Percentiles rank a stretch among this genome's conserved stretches.
Evolutionary conservation across 2,888 invertebrate genomes (phyloP).

Genomic region (Meganola albula): DNA sequence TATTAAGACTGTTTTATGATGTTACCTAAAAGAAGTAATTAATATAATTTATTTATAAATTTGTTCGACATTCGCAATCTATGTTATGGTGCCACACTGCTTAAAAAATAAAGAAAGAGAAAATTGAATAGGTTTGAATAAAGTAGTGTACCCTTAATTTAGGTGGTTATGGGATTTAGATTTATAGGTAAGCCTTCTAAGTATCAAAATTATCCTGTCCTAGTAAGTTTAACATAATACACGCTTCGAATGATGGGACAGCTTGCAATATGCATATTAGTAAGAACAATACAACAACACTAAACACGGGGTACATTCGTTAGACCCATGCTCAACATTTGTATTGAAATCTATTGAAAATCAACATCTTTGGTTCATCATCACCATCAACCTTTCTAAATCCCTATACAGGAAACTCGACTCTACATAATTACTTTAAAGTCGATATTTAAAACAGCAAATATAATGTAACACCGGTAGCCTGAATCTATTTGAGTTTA

Average conservation of each 20-base stretch:
- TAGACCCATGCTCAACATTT: constrained; percentile 30
- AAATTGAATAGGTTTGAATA: too few relatives aligned
- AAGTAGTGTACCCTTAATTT: too few relatives aligned
- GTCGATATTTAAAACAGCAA: constrained; percentile 14
- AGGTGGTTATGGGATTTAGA: too few relatives aligned
- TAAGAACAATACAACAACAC: constrained; percentile 49
- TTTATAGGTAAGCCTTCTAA: too few relatives aligned
- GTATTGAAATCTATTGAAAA: constrained; percentile 35
- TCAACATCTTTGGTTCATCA: constrained; percentile 24
- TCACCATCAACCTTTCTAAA: constrained; percentile 23
- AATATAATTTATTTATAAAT: too few relatives aligned
- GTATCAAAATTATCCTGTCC: constrained; percentile 6
- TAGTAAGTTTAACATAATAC: constrained; percentile 24
- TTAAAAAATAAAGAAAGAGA: too few relatives aligned
- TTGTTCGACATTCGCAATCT: too few relatives aligned
- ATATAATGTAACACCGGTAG: constrained; percentile 30
- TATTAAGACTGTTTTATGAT: too few relatives aligned
- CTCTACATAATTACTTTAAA: constrained; percentile 14
- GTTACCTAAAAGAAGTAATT: too few relatives aligned
- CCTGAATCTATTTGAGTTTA: constrained; percentile 14
- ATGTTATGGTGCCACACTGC: too few relatives aligned
- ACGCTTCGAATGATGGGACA: constrained; percentile 43
- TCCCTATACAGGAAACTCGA: constrained; percentile 12
- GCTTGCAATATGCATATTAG: constrained; percentile 38
- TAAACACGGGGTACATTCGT: constrained; percentile 39